Evolutionary conservation across 2,888 invertebrate genomes (phyloP), one percentile per base, ranked within the genome.

Genomic region (Synergus umbraculus): DNA sequence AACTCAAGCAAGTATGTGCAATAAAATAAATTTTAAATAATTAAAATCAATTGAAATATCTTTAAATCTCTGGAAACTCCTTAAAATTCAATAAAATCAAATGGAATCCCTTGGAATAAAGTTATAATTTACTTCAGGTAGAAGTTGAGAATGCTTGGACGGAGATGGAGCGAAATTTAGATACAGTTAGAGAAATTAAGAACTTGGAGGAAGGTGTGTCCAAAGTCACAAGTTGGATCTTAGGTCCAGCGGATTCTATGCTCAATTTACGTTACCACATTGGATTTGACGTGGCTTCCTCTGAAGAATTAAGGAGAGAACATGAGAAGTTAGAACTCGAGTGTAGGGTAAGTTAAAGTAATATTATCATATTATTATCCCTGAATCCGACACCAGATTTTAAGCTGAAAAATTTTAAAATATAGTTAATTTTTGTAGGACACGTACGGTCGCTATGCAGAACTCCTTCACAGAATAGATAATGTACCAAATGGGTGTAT

Each of bases 371-470:
- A 46, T 29, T 46, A 46, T 12, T 54, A n/a, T 37, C 37, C 37
- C 3, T 37, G 37, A 37, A 37, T 37, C 37, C 37, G 37, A 37
- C 37, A 37, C 37, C 3, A 37, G 37, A 4, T 37, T 22, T 22
- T 22, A 22, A 22, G 22, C 1, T 22, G 22, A 22, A 22, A 22
- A 22, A 37, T 4, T 37, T 37, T 37, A 37, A 37, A 37, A 37
- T 37, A 37, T 2, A 41, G 60, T 37, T 22, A 63, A 63, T 78
- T 77, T 44, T 65, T 79, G 7, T 84, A 95, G 94, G 96, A 96
- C 87, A 96, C 96, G 0, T 96, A 96, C 87, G 96, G 96, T 15
- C 94, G 95, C 87, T 96, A 96, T 91, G 96, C 96, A 0, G 96
- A 97, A 88, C 90, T 97, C 66, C 93, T 96, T 13, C 96, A 96